Conservation (phyloP, 2,888 invertebrate species). For the Habrosyne pyritoides region DNA sequence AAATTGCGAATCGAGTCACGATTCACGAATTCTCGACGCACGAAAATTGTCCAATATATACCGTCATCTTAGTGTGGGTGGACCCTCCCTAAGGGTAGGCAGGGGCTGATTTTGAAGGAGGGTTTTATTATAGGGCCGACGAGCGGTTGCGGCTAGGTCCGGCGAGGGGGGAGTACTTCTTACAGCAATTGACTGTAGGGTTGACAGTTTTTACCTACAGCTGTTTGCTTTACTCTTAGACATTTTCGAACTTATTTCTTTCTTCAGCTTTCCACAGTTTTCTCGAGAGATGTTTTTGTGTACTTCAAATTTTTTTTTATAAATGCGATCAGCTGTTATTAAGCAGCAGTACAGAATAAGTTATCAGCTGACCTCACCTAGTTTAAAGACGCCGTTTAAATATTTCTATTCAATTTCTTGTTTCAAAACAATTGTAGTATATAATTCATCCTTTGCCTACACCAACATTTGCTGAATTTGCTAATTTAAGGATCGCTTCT, state of each 20-base stretch:
- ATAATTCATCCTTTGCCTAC: too few species aligned
- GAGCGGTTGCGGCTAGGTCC: constrained; percentile 61
- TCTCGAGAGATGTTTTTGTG: too few species aligned
- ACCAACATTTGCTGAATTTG: too few species aligned
- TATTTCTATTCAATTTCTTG: too few species aligned
- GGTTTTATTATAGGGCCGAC: constrained; percentile 72
- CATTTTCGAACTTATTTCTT: neutral
- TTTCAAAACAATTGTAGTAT: too few species aligned
- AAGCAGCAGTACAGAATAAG: too few species aligned
- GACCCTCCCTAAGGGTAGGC: constrained; percentile 26
- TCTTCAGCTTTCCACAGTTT: neutral
- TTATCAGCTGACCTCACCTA: too few species aligned
- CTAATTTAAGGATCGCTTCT: too few species aligned
- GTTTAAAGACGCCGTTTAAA: too few species aligned
- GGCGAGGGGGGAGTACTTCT: constrained; percentile 64
- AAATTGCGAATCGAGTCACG: constrained; percentile 74
- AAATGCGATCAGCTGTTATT: too few species aligned
- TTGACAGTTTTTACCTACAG: constrained; percentile 48
- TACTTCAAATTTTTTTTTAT: too few species aligned
- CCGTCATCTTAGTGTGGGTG: constrained; percentile 76
- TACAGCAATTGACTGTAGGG: constrained; percentile 65
- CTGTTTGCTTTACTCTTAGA: neutral
- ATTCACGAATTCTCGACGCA: constrained; percentile 49
- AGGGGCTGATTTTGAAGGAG: constrained; percentile 43
- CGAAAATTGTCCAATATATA: constrained; percentile 79